A percentile compares a stretch with the other conserved stretches of the same genome.
Evolutionary conservation across 2,888 invertebrate species (phyloP).

Genomic region (Sericinus montela): DNA sequence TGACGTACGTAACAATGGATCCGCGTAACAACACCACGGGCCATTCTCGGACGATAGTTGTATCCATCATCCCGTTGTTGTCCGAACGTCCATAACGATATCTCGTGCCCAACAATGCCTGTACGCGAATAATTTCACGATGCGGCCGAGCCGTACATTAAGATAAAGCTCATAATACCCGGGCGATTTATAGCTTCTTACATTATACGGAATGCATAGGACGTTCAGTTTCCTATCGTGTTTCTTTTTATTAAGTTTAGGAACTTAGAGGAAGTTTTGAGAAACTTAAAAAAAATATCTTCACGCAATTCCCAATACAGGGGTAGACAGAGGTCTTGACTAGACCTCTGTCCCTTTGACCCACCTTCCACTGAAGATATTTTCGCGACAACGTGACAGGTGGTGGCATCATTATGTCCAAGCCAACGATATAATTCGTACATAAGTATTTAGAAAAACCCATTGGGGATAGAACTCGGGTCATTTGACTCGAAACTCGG

Average conservation of each 20-base stretch:
- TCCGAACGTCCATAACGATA: slow-evolving; percentile 22
- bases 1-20: slow-evolving; percentile 26
- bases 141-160: slow-evolving; percentile 19
- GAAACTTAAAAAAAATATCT: too few species aligned
- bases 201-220: slow-evolving; percentile 3
- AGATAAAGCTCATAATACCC: slow-evolving; percentile 24
- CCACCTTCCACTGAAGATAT: too few species aligned
- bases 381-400: too few species aligned
- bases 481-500: too few species aligned
- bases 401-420: too few species aligned
- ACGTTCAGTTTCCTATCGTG: neutral
- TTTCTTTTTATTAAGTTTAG: neutral
- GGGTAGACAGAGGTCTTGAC: too few species aligned
- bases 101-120: slow-evolving; percentile 23
- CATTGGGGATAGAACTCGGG: too few species aligned
- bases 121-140: slow-evolving; percentile 17
- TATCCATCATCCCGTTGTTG: slow-evolving; percentile 35
- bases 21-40: slow-evolving; percentile 28
- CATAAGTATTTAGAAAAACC: too few species aligned
- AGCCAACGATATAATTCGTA: too few species aligned
- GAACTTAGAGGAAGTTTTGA: too few species aligned
- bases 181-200: slow-evolving; percentile 8
- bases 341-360: too few species aligned
- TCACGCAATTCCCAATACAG: too few species aligned
- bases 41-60: slow-evolving; percentile 38